Conservation (phyloP, 2,888 invertebrate genomes). For the Lycia hirtaria region DNA sequence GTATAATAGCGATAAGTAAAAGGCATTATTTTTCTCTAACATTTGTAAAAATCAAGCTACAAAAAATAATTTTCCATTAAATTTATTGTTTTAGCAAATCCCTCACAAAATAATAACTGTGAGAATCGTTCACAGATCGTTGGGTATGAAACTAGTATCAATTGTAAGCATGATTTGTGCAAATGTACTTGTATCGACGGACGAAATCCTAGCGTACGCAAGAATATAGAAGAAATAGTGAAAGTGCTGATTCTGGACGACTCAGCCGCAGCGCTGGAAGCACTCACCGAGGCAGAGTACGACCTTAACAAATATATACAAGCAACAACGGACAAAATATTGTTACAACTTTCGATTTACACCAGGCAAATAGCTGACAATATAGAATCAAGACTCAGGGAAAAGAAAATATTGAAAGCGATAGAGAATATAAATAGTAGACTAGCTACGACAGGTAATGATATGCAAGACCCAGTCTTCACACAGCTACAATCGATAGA, state of each 20-base stretch:
- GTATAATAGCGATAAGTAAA: too few relatives aligned
- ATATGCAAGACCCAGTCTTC: not conserved
- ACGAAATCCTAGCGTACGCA: not conserved
- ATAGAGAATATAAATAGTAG: not conserved
- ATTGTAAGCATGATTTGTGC: not conserved
- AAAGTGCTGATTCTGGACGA: not conserved
- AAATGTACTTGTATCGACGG: not conserved
- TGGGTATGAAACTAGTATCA: not conserved
- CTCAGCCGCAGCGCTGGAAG: not conserved
- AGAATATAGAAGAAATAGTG: not conserved
- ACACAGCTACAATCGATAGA: not conserved
- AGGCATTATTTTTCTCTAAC: too few relatives aligned
- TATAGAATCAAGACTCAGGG: not conserved
- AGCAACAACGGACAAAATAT: not conserved
- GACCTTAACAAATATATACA: not conserved
- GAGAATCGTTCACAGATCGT: not conserved
- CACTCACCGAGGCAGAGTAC: not conserved
- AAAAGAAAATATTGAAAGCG: not conserved
- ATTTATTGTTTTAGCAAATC: not conserved
- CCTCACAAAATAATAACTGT: not conserved
- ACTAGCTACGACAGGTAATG: not conserved
- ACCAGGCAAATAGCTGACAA: not conserved
- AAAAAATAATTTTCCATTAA: not conserved
- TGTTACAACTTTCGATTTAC: not conserved
- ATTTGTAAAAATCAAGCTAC: too few relatives aligned